Evolutionary conservation across 2,113 vertebrate genomes (phyloP).

Genomic region (Phylloscopus trochilus): DNA sequence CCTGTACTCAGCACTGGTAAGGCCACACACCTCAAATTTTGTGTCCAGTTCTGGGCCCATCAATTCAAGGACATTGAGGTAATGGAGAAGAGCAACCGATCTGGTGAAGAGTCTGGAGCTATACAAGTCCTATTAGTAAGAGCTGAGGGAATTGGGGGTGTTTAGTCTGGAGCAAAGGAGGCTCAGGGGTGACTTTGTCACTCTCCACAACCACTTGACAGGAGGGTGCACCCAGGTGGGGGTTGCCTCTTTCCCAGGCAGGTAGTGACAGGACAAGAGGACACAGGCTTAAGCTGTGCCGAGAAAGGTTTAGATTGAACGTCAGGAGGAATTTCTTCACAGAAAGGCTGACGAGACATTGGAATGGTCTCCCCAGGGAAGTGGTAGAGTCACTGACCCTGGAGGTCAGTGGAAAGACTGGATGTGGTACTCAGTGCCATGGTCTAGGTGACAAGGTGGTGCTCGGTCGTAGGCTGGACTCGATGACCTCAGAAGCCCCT

Average conservation of each 20-base stretch:
- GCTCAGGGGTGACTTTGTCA: rapidly evolving
- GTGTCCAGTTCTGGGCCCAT: background rate
- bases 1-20: too few relatives aligned
- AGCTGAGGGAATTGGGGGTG: rapidly evolving
- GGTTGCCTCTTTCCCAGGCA: too few relatives aligned
- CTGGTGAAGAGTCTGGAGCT: background rate
- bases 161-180: background rate
- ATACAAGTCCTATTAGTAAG: background rate
- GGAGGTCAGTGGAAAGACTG: rapidly evolving
- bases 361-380: background rate
- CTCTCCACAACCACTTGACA: rapidly evolving
- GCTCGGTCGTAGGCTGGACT: rapidly evolving
- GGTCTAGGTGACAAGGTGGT: background rate
- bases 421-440: background rate
- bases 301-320: background rate
- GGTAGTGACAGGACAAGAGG: background rate
- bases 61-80: background rate
- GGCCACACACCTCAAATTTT: background rate
- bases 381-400: too few relatives aligned
- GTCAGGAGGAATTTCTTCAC: background rate
- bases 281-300: background rate
- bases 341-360: background rate
- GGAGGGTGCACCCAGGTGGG: background rate
- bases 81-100: background rate
- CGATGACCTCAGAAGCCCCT: rapidly evolving